Base-by-base conservation (phyloP, 1,140 invertebrate genomes). In the Mesaphorura yosii region DNA sequence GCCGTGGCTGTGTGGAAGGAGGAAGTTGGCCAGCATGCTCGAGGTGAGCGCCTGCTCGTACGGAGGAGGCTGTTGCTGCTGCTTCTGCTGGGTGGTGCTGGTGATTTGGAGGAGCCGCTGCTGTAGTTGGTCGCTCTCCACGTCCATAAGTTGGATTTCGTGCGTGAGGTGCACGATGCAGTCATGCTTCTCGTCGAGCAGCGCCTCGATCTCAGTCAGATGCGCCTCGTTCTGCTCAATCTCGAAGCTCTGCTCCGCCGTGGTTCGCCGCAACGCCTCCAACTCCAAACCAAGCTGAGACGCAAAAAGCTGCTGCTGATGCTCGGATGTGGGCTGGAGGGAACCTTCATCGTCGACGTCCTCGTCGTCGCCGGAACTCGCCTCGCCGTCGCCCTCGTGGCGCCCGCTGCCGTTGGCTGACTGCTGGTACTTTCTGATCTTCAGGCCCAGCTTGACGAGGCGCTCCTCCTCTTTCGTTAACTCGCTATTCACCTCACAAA, bases 391-490 rank as follows among this genome's bases (percentile, higher is more conserved):
- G 7, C 10, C 5, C 22, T 27, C 22, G 15, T 26, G 12, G 47
- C 7, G 12, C 12, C n/a, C 47, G 40, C 17, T 20, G 15, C 25
- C n/a, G n/a, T n/a, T n/a, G n/a, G n/a, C n/a, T n/a, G n/a, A n/a
- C n/a, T 57, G 42, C 25, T 41, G 26, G 14, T 52, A 77, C 53
- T 80, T 72, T 59, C 78, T 76, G 10, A 83, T 70, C 68, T 81
- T 81, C 1, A 75, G 74, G 39, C 77, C 76, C 45, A 84, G 64
- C 59, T 80, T 68, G 1, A 80, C 75, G 1, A 83, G 69, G 23
- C 75, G 66, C 65, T 82, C 79, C 64, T 84, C 81, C 67, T 84
- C 80, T 22, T 76, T 72, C 50, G 83, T 75, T 40, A 86, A 68
- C 55, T 76, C 73, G 60, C 82, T 80, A 62, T 85, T 84, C 15